Percentiles rank a stretch among this genome's conserved stretches.
Evolutionary conservation across 2,113 vertebrate species (phyloP).

Genomic region (Baryphthengus martii): DNA sequence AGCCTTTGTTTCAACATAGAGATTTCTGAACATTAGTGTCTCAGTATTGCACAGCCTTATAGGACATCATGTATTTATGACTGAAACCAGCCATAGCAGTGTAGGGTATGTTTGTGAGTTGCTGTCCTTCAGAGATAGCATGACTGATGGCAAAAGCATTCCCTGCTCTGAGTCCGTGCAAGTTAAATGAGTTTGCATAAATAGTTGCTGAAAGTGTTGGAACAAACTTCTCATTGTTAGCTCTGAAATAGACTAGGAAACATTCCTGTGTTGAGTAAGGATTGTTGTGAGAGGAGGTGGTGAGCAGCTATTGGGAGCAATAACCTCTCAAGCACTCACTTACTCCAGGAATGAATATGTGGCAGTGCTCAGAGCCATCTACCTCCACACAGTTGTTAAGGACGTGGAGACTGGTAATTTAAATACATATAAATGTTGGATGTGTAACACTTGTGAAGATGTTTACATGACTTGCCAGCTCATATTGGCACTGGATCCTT

Average conservation of each 20-base stretch:
- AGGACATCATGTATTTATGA: not conserved
- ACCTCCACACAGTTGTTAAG: not conserved
- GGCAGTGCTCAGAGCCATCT: not conserved
- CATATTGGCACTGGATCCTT: not conserved
- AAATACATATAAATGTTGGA: not conserved
- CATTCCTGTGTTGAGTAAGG: not conserved
- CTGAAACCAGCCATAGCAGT: not conserved
- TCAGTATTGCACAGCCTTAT: not conserved
- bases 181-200: not conserved
- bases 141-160: not conserved
- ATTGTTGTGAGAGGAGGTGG: not conserved
- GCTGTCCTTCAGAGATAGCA: not conserved
- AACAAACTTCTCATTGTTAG: not conserved
- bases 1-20: not conserved
- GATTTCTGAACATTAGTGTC: not conserved
- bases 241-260: not conserved
- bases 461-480: not conserved
- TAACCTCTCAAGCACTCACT: not conserved
- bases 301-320: not conserved
- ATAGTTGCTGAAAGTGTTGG: not conserved
- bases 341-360: not conserved
- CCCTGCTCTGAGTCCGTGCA: not conserved
- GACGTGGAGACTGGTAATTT: not conserved
- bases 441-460: not conserved
- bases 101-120: not conserved